Evolutionary conservation across 2,113 vertebrate species (phyloP), one percentile per base, ranked within the genome.

Genomic region (Prionailurus bengalensis): DNA sequence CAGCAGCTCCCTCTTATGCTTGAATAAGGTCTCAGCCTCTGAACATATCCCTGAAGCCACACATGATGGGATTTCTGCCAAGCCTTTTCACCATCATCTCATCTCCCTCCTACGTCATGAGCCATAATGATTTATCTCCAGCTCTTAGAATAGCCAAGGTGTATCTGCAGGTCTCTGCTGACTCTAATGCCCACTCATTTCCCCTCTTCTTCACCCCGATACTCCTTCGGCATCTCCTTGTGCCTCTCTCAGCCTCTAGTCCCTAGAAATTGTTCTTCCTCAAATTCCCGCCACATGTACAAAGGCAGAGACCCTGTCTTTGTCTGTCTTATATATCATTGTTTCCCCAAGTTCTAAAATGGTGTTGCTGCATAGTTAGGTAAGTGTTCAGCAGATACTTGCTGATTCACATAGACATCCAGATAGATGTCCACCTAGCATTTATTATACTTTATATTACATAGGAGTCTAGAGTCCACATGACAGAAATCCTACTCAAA

Each of bases 141-240:
- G 70, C 42, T 74, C 51, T 51, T 27, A 15, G 7, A 42, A 11
- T 6, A 48, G 16, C 91, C 33, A 17, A 29, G 48, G 7, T 36
- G 2, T 7, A 68, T 65, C 58, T 48, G 48, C 29, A 36, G 13
- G 15, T 42, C 21, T 48, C 25, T 29, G 82, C 27, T 81, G 33
- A 21, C 39, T 71, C 1, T 16, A 12, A 6, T 13, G 27, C 4
- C 71, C 66, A 19, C 16, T 4, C 11, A 0, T 4, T 85, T n/a
- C 10, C 23, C 19, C 4, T 76, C 61, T 36, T 66, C 25, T 23
- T 58, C 23, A 7, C 53, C 25, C 58, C 29, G 17, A 13, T 53
- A 3, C 14, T 29, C 61, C 61, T 45, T 82, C 61, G 7, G 0
- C 1, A 4, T 21, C 25, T 33, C 39, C 79, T 68, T 2, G 10